A percentile compares a stretch with the other conserved stretches of the same genome.
These are phyloP conservation scores for Melierax canorus DNA, from an alignment of 2,113 vertebrate species.

Conservation along the genomic window DNA sequence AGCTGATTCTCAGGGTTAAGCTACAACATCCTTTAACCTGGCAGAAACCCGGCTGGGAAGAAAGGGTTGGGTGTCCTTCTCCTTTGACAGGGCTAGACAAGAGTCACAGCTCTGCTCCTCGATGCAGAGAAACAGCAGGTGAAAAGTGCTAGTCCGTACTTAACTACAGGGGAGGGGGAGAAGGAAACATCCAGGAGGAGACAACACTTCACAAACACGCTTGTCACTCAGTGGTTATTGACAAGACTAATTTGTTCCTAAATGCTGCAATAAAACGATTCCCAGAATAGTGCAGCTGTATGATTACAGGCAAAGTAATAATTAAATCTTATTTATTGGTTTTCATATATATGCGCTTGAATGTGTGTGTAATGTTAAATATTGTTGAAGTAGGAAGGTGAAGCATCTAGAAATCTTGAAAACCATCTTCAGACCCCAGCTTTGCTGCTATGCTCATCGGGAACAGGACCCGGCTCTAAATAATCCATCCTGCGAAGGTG, in stretches of 20 bases:
- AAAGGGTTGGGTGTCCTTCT: background rate
- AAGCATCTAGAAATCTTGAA: background rate
- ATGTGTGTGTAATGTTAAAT: background rate
- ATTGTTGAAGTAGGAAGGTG: background rate
- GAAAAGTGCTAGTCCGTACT: background rate
- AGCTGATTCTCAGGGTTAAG: background rate
- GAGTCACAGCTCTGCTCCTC: background rate
- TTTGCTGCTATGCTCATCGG: background rate
- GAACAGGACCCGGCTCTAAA: background rate
- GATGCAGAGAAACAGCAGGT: background rate
- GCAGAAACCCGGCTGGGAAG: background rate
- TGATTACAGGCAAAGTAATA: slow-evolving; percentile 53
- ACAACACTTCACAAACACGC: background rate
- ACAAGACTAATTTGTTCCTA: slow-evolving; percentile 61
- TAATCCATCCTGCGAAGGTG: background rate
- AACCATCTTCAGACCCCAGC: background rate
- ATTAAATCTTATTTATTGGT: slow-evolving; percentile 38
- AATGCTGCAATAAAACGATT: slow-evolving; percentile 44
- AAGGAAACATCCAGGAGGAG: background rate
- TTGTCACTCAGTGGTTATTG: slow-evolving; percentile 40
- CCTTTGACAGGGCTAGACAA: background rate
- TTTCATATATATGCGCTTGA: background rate
- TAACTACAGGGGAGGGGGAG: background rate
- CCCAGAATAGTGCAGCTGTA: slow-evolving; percentile 54
- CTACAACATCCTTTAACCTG: background rate